Evolutionary conservation across 2,797 vertebrate species (phyloP).

Genomic region (Sebastes steindachneri): DNA sequence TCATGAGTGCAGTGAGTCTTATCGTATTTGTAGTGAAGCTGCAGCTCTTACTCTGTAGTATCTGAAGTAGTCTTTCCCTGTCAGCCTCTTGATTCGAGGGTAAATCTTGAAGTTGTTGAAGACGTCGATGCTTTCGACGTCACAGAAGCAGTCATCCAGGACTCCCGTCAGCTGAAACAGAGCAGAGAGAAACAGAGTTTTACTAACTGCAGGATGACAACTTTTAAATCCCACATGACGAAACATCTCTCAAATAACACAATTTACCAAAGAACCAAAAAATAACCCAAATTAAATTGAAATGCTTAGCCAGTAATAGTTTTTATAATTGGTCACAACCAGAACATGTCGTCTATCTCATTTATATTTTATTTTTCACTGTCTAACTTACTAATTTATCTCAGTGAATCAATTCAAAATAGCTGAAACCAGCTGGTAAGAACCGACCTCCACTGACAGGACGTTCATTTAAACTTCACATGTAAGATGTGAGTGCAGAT

Average conservation of each 20-base stretch:
- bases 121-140: slow-evolving; percentile 95
- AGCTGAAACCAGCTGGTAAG: background rate
- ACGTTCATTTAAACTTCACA: background rate
- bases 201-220: background rate
- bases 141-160: slow-evolving; percentile 96
- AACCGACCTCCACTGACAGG: background rate
- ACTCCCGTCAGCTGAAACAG: slow-evolving; percentile 88
- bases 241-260: background rate
- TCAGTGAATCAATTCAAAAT: background rate
- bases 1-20: background rate
- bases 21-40: background rate
- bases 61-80: slow-evolving; percentile 94
- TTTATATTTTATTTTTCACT: background rate
- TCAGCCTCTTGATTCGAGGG: slow-evolving; percentile 91
- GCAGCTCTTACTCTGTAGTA: slow-evolving; percentile 90
- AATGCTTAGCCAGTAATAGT: background rate
- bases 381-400: background rate
- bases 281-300: background rate
- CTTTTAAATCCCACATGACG: background rate
- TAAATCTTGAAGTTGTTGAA: slow-evolving; percentile 98
- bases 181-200: background rate
- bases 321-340: background rate
- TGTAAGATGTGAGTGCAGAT: background rate
- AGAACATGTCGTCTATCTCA: background rate
- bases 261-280: background rate